Base-by-base conservation (phyloP, 2,113 vertebrate species). In the Perca flavescens region DNA sequence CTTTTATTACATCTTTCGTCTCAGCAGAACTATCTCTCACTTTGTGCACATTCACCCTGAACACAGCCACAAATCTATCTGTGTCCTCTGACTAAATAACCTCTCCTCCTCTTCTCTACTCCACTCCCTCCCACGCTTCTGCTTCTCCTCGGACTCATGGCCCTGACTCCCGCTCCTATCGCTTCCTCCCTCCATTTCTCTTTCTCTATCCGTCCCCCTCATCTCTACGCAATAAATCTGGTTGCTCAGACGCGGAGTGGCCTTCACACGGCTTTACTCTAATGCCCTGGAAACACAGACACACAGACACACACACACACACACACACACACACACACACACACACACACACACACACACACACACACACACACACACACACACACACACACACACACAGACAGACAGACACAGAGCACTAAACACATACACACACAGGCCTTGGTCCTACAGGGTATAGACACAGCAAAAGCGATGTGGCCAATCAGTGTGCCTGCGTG, bases 141-240 rank as follows among this genome's bases (percentile, higher is more conserved):
- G 81, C 80, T 83, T 84, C 86, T 92, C 56, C 84, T 86, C 85
- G 36, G 54, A 87, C 88, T 83, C 13, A 6, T 28, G 57, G 72
- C 80, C 91, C 88, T 80, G 82, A 86, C 81, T 92, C 88, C 82
- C 22, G 56, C 76, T 88, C 86, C 87, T 86, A 86, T 89, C 63
- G 31, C 84, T 74, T 79, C 84, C 89, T 87, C 80, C 91, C 85
- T 87, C 87, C 80, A 86, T 87, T 88, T 70, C 77, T 92, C 77
- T 86, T 82, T 87, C 71, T 81, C 90, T 83, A 82, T 80, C 86
- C 57, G 2, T 76, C 74, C 72, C 80, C 64, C 53, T 52, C 52
- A 89, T 91, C 88, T 84, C 78, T 40, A 52, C 64, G 16, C 84
- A 87, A 94, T 94, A 94, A 94, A 95, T 95, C 92, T 92, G 85